Base-by-base conservation (phyloP, 2,888 invertebrate genomes). In the Diarsia rubi region DNA sequence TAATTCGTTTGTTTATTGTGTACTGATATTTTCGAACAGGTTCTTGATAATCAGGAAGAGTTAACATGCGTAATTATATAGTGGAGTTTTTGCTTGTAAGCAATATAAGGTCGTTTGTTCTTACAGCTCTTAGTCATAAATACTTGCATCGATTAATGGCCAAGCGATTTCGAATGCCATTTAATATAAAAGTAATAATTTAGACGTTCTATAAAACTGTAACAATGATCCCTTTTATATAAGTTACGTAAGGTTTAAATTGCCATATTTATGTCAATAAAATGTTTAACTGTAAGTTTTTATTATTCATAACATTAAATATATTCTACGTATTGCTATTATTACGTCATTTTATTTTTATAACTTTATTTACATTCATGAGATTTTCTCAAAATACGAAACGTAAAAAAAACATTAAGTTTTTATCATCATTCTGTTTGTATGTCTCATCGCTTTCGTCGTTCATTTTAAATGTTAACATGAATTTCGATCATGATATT, bases 1-100 rank as follows among this genome's bases (percentile, higher is more conserved):
- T 88, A 85, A 87, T 71, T 87, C 79, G 78, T 85, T 85, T 87
- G 85, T 88, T 90, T 89, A 88, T 88, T 77, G 77, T 75, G 77
- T 75, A 78, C 75, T 81, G 75, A 81, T 82, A 79, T 78, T 84
- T 14, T 68, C 70, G 75, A 73, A 81, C 83, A 81, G 78, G 81
- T 78, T 85, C 78, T 78, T 62, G 79, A 77, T 78, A 74, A 83
- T 85, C 79, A 78, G 75, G 83, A 84, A 84, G 81, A 86, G 82
- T 78, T 88, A 76, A 69, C 37, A 24, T 71, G 44, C 45, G 69
- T 82, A 75, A 82, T 84, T 79, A 70, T 47, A 12, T 14, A 31
- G 24, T 70, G 60, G 68, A 69, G 65, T 72, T 1, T 79, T 72
- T 71, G 27, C 52, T 62, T 78, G 59, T 64, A 49, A 57, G 63